Evolutionary conservation across 2,113 vertebrate species (phyloP).

Genomic region (Cichladusa arquata): DNA sequence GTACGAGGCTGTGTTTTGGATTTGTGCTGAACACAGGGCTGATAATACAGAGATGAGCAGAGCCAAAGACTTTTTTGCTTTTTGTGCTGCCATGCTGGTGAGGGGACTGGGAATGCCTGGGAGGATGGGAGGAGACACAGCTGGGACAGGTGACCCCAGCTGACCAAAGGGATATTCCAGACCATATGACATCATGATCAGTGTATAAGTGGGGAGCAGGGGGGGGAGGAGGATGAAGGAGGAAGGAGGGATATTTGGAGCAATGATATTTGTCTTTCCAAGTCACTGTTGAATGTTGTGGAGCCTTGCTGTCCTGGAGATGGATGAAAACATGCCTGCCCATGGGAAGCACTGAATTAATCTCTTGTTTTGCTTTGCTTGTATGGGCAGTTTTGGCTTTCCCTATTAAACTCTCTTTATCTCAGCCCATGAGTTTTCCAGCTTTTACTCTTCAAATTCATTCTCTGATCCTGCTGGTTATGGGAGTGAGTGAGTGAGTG

Average conservation of each 20-base stretch:
- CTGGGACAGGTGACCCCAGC: background rate
- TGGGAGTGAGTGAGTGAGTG: background rate
- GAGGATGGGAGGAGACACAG: background rate
- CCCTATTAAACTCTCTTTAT: background rate
- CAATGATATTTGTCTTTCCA: background rate
- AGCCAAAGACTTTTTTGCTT: background rate
- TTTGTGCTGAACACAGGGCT: background rate
- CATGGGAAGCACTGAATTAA: background rate
- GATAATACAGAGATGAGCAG: background rate
- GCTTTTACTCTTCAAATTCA: background rate
- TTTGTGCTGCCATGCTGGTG: rapidly evolving
- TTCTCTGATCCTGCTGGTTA: background rate
- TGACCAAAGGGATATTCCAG: background rate
- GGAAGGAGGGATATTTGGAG: background rate
- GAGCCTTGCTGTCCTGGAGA: background rate
- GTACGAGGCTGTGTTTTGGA: background rate
- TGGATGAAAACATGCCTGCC: background rate
- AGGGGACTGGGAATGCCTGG: background rate
- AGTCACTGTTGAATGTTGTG: background rate
- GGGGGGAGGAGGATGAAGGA: background rate
- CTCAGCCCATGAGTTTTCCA: background rate
- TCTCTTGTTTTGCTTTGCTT: background rate
- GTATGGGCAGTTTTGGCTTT: background rate
- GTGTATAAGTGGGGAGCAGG: background rate
- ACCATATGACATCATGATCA: background rate